phyloP scores from a whole-genome alignment of 2,113 vertebrate genomes.

The Pagrus major region DNA sequence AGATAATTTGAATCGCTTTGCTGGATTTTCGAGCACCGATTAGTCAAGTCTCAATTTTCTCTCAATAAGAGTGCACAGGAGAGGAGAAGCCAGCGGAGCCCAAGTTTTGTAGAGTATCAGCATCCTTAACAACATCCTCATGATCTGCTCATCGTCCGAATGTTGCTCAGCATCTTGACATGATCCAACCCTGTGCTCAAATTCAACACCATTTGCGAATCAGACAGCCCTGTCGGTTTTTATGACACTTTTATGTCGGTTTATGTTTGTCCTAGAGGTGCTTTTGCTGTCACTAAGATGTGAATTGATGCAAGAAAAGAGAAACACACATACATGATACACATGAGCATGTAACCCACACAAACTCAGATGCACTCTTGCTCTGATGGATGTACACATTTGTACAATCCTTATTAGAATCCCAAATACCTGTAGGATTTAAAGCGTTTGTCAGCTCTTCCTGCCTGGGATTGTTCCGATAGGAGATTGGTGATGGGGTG shows the following conservation, averaged over 20 bases:
- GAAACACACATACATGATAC: not conserved
- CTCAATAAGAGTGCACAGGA: not conserved
- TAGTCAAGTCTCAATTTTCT: not conserved
- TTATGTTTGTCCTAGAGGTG: not conserved
- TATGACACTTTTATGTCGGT: constrained; percentile 1
- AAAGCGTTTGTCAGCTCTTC: constrained; percentile 55
- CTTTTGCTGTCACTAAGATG: constrained; percentile 1
- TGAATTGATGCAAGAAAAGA: constrained; percentile 1
- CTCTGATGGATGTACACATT: constrained; percentile 23
- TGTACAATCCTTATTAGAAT: constrained; percentile 44
- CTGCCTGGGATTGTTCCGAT: constrained; percentile 59
- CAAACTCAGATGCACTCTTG: not conserved
- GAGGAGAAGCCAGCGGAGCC: constrained; percentile 17
- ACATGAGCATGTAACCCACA: not conserved
- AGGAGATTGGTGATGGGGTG: constrained; percentile 51
- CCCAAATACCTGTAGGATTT: constrained; percentile 53
- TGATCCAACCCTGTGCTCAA: constrained; percentile 26
- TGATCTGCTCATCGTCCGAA: constrained; percentile 35
- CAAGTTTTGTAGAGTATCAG: not conserved
- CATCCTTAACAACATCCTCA: constrained; percentile 30
- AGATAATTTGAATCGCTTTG: not conserved
- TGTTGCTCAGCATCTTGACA: constrained; percentile 42
- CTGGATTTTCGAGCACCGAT: not conserved
- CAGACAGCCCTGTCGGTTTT: constrained; percentile 21
- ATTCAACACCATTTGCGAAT: constrained; percentile 35